phyloP scores from a whole-genome alignment of 35 echinoderm and acorn worm genomes.

The Amphiura filiformis region DNA sequence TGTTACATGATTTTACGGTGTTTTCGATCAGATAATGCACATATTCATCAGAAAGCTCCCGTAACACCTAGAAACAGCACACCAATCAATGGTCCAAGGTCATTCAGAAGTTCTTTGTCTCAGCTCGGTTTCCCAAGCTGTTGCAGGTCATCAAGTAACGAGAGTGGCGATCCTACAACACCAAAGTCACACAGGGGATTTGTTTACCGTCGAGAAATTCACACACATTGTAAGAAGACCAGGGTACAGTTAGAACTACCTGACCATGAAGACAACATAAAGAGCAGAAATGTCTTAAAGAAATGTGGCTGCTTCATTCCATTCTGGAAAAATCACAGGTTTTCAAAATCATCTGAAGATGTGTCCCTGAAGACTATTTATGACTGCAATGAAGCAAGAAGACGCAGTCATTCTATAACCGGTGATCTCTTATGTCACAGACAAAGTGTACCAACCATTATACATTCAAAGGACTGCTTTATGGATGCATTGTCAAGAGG shows the following conservation, averaged over 20 bases:
- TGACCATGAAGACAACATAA: not conserved
- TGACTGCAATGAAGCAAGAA: not conserved
- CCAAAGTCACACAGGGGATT: not conserved
- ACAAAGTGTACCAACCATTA: not conserved
- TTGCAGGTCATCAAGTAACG: not conserved
- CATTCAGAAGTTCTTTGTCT: not conserved
- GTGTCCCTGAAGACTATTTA: not conserved
- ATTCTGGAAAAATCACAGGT: not conserved
- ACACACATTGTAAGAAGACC: not conserved
- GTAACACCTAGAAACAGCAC: too few species aligned
- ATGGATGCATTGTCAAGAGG: not conserved
- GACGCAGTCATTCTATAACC: not conserved
- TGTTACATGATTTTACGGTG: slow-evolving; percentile 50
- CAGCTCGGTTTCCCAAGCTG: not conserved
- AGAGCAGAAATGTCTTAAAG: not conserved
- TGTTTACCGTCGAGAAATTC: not conserved
- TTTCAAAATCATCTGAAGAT: not conserved
- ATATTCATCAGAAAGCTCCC: not conserved
- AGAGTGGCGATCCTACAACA: not conserved
- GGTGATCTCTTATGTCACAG: not conserved
- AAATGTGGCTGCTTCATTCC: not conserved
- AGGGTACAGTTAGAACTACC: not conserved
- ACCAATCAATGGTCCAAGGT: not conserved
- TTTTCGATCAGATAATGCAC: not conserved
- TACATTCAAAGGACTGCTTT: not conserved